Evolutionary conservation across 1,140 invertebrate species (phyloP).

Genomic region (Pseudomyrmex flavicornis): DNA sequence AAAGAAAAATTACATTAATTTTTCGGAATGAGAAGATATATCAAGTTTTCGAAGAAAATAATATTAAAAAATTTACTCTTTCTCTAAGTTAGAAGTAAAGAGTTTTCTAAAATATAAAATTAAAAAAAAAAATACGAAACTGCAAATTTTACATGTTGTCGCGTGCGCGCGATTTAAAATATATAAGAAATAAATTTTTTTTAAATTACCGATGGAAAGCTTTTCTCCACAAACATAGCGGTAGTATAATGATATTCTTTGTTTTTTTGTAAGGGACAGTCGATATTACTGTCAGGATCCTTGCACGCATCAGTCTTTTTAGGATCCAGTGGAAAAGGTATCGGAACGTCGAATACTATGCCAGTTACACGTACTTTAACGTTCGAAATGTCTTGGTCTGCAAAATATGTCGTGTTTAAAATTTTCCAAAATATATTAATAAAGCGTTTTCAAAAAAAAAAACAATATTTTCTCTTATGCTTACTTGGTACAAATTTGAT

Average conservation of each 20-base stretch:
- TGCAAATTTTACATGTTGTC: too few relatives aligned
- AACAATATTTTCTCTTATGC: constrained; percentile 64
- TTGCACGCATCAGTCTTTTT: constrained; percentile 88
- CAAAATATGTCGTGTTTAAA: constrained; percentile 63
- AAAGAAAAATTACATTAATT: background rate
- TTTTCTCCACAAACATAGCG: constrained; percentile 86
- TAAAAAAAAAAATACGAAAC: background rate
- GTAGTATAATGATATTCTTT: constrained; percentile 87
- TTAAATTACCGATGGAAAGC: constrained; percentile 86
- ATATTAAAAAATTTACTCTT: too few relatives aligned
- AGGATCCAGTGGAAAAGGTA: constrained; percentile 88
- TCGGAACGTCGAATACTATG: constrained; percentile 88
- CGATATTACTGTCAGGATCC: constrained; percentile 85
- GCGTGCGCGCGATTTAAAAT: background rate
- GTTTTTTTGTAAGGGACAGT: constrained; percentile 88
- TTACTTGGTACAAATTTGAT: constrained; percentile 87
- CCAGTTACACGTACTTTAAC: constrained; percentile 89
- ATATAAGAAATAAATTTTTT: background rate
- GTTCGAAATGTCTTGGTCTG: constrained; percentile 83
- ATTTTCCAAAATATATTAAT: background rate
- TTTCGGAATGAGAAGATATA: too few relatives aligned
- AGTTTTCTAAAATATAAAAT: background rate
- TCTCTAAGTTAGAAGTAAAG: too few relatives aligned
- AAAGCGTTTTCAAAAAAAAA: background rate
- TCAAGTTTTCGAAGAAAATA: too few relatives aligned